phyloP scores from a whole-genome alignment of 2,113 vertebrate genomes.

The Mesembrinibis cayennensis region DNA sequence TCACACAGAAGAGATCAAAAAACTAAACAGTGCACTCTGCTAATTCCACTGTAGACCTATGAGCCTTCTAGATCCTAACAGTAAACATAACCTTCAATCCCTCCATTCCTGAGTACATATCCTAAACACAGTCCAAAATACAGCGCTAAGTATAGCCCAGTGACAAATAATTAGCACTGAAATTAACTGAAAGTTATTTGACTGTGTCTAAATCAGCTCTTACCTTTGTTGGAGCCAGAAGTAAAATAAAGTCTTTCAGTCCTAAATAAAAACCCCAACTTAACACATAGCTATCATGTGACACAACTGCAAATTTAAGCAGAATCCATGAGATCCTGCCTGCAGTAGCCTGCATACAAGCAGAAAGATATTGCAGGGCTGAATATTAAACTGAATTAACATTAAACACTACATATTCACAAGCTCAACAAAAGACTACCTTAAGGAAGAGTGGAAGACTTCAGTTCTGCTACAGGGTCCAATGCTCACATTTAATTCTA shows the following conservation, averaged over 20 bases:
- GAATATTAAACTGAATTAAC: neutral
- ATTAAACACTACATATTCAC: neutral
- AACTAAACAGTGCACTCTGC: neutral
- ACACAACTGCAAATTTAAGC: neutral
- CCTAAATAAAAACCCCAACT: neutral
- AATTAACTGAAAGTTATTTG: neutral
- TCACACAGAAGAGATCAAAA: neutral
- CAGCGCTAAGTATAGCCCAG: neutral
- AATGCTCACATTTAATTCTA: neutral
- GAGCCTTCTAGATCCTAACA: neutral
- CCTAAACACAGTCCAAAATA: neutral
- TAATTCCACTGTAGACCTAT: neutral
- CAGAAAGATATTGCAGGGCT: neutral
- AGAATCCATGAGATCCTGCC: neutral
- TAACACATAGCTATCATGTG: neutral
- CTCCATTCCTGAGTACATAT: neutral
- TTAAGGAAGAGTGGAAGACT: neutral
- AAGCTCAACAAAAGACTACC: neutral
- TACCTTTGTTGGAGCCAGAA: neutral
- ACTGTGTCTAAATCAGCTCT: neutral
- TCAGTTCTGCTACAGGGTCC: neutral
- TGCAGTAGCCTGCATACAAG: neutral
- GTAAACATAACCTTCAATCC: neutral
- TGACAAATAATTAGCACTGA: neutral
- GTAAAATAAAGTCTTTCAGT: neutral